Evolutionary conservation across 2,113 vertebrate species (phyloP).

Genomic region (Nothocercus nigrocapillus): DNA sequence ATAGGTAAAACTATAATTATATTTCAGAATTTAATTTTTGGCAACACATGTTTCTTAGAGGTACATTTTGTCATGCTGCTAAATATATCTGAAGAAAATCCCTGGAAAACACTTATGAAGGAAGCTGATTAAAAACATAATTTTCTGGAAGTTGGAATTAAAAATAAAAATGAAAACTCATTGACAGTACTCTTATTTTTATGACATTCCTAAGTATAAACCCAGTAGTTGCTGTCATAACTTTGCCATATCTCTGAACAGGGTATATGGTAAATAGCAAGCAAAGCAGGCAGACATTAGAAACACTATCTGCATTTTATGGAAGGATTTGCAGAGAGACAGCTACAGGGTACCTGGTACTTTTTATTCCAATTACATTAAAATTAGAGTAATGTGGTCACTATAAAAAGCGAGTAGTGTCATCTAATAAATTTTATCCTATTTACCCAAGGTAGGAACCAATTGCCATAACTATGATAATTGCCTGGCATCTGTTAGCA

Average conservation of each 20-base stretch:
- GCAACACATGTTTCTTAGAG: slow-evolving; percentile 4
- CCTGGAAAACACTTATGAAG: not conserved
- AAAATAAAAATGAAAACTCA: not conserved
- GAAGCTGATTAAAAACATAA: slow-evolving; percentile 18
- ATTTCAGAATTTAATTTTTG: slow-evolving; percentile 9
- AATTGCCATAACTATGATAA: not conserved
- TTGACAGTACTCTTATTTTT: not conserved
- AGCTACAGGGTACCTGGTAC: not conserved
- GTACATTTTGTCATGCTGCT: not conserved
- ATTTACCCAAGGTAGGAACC: not conserved
- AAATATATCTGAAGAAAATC: slow-evolving; percentile 9
- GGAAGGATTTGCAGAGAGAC: not conserved
- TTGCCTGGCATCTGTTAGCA: not conserved
- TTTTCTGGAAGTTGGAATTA: not conserved
- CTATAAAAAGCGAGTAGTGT: not conserved
- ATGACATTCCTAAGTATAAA: not conserved
- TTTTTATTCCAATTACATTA: not conserved
- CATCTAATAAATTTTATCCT: not conserved
- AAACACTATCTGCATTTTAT: not conserved
- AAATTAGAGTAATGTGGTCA: not conserved
- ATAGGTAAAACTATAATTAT: slow-evolving; percentile 19
- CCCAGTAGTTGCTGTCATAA: not conserved
- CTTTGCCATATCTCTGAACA: not conserved
- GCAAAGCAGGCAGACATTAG: not conserved
- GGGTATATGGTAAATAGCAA: not conserved